A percentile compares a stretch with the other conserved stretches of the same genome.
These are phyloP conservation scores for Montipora cactus DNA, from an alignment of 64 coral and sea anemone species.

Conservation along the genomic window DNA sequence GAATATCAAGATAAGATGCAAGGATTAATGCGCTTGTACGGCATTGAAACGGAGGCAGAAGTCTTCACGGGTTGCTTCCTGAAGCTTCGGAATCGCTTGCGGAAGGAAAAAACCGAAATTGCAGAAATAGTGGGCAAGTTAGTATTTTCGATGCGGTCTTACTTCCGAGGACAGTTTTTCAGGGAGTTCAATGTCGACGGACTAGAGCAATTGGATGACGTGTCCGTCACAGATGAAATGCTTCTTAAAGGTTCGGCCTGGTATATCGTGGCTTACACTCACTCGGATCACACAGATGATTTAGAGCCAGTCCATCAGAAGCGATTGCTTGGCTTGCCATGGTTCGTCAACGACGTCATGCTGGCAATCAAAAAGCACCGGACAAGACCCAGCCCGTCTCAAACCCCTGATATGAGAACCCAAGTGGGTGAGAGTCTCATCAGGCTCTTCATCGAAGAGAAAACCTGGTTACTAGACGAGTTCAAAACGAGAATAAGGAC, in stretches of 20 bases:
- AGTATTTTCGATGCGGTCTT: conserved; percentile 37
- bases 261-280: conserved; percentile 87
- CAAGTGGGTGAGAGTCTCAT: conserved; percentile 37
- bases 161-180: conserved; percentile 81
- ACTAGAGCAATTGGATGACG: conserved; percentile 7
- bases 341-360: conserved; percentile 97
- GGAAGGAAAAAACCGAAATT: conserved; percentile 85
- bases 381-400: neutral
- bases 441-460: conserved; percentile 44
- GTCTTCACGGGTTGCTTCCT: conserved; percentile 87
- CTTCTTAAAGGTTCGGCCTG: conserved; percentile 90
- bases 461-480: conserved; percentile 18
- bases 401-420: neutral
- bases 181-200: conserved; percentile 77
- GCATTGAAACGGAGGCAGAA: conserved; percentile 90
- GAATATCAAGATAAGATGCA: conserved; percentile 59
- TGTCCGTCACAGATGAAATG: conserved; percentile 32
- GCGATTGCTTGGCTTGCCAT: conserved; percentile 86
- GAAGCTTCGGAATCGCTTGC: conserved; percentile 84
- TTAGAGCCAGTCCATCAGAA: neutral
- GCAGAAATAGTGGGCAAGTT: conserved; percentile 74
- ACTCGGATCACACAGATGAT: neutral
- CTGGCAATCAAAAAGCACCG: conserved; percentile 46
- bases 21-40: conserved; percentile 84
- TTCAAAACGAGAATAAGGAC: neutral